Evolutionary conservation across 2,113 vertebrate species (phyloP).

Genomic region (Lagenorhynchus albirostris): DNA sequence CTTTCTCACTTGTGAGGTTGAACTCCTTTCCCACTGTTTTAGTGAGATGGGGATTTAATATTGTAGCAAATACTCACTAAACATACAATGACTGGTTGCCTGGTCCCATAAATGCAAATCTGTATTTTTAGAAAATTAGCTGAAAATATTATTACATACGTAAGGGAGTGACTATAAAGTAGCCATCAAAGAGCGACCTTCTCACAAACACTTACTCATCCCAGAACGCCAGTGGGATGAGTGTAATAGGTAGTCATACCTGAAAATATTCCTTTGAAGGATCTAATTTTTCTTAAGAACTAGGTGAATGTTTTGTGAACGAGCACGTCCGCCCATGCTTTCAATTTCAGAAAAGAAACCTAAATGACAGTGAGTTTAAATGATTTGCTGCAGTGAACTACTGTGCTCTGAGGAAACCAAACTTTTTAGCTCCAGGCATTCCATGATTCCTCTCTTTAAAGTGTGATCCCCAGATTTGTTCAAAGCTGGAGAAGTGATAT

Average conservation of each 20-base stretch:
- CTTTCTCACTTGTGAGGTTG: neutral
- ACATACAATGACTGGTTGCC: neutral
- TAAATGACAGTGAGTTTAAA: neutral
- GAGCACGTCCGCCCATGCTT: neutral
- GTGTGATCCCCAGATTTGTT: neutral
- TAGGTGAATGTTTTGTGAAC: neutral
- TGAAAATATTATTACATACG: neutral
- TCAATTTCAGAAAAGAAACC: neutral
- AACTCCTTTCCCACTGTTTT: neutral
- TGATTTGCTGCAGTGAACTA: neutral
- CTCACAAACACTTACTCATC: neutral
- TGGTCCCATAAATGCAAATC: neutral
- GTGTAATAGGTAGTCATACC: neutral
- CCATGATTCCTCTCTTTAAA: neutral
- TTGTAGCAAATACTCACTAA: neutral
- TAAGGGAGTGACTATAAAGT: neutral
- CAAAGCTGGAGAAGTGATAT: neutral
- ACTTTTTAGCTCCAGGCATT: neutral
- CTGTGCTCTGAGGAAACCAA: neutral
- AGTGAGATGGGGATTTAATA: neutral
- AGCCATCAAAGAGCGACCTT: neutral
- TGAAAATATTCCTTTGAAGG: neutral
- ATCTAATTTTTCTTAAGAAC: neutral
- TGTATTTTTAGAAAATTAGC: neutral
- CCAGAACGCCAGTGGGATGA: neutral